Evolutionary conservation across 2,888 invertebrate species (phyloP).

Genomic region (Timema cristinae): DNA sequence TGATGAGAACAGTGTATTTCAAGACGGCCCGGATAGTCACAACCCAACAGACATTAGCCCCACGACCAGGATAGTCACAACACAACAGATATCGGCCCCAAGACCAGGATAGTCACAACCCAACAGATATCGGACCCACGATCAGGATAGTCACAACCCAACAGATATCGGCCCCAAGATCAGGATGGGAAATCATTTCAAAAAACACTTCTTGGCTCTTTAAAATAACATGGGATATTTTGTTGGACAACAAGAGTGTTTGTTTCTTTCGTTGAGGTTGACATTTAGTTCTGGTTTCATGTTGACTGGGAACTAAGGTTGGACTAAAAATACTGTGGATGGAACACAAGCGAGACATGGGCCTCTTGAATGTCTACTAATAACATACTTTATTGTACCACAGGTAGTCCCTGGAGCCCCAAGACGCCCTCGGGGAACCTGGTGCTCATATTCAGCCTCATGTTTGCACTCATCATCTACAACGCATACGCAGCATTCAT

Average conservation of each 20-base stretch:
- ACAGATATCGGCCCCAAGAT: not conserved
- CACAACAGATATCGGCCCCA: not conserved
- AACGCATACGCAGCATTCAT: slow-evolving; percentile 65
- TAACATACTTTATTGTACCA: slow-evolving; percentile 14
- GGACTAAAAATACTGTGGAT: too few species aligned
- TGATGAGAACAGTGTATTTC: too few species aligned
- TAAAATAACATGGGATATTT: not conserved
- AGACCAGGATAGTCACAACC: slow-evolving; percentile 36
- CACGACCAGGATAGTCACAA: too few species aligned
- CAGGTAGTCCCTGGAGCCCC: slow-evolving; percentile 59
- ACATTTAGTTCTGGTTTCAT: too few species aligned
- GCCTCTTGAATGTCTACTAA: not conserved
- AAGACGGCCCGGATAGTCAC: too few species aligned
- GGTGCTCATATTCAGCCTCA: slow-evolving; percentile 53
- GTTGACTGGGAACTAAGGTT: too few species aligned
- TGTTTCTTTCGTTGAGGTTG: too few species aligned
- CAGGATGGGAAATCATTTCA: too few species aligned
- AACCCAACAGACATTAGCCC: too few species aligned
- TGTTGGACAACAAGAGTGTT: not conserved
- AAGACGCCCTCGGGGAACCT: slow-evolving; percentile 54
- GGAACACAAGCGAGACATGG: too few species aligned
- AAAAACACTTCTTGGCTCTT: too few species aligned
- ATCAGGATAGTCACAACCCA: too few species aligned
- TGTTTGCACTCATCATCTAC: slow-evolving; percentile 59
- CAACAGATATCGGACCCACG: not conserved